A percentile compares a stretch with the other conserved stretches of the same genome.
Conservation (phyloP, 2,797 vertebrate genomes). For the Artibeus lituratus region DNA sequence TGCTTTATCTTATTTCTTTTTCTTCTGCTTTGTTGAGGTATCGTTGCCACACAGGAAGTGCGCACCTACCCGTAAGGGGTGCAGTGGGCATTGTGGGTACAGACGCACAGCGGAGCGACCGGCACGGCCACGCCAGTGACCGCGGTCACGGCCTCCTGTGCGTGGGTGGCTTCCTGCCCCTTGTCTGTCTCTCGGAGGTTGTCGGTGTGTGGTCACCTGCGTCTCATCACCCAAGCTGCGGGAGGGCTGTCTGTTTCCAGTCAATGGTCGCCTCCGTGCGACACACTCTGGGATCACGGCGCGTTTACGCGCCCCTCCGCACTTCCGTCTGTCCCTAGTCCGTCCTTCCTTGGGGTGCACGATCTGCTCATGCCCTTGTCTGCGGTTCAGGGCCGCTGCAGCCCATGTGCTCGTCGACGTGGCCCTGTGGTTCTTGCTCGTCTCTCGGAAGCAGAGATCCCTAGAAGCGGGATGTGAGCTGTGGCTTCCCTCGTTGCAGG, state of each 20-base stretch:
- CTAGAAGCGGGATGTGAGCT: not conserved
- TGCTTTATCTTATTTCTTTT: not conserved
- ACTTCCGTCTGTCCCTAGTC: accelerated
- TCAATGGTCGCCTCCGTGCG: no score
- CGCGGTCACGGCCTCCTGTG: not conserved
- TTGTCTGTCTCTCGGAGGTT: not conserved
- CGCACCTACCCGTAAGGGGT: not conserved
- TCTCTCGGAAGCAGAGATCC: not conserved
- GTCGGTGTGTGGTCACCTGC: not conserved
- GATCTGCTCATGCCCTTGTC: not conserved
- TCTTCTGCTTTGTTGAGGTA: not conserved
- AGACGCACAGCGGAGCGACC: not conserved
- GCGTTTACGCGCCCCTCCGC: not conserved
- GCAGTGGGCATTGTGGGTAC: no score
- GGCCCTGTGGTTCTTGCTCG: accelerated
- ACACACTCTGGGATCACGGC: not conserved
- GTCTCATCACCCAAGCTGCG: not conserved
- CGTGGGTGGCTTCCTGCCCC: no score
- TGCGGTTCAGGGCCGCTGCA: accelerated
- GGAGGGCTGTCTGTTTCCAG: not conserved
- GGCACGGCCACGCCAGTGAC: not conserved
- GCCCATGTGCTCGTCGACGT: accelerated
- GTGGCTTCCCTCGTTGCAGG: accelerated
- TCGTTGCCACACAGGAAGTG: not conserved
- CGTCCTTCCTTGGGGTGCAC: accelerated